Conservation (phyloP, 2,797 vertebrate species). For the Manis crassicaudata region DNA sequence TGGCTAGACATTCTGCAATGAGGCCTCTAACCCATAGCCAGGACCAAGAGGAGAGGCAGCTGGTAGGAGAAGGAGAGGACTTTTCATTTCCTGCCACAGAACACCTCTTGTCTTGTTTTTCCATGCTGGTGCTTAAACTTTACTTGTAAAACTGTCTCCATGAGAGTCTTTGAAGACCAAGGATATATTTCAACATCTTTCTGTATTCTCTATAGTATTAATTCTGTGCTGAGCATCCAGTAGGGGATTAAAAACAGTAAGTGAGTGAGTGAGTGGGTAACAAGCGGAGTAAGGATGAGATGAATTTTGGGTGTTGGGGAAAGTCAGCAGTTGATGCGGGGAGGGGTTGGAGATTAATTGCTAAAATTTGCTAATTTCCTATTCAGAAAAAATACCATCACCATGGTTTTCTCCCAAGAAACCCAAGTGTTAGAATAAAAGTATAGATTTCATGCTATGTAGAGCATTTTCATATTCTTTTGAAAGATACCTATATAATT, state of each 20-base stretch:
- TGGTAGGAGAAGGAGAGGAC: background rate
- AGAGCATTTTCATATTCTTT: background rate
- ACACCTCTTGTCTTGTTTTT: background rate
- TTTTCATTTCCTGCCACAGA: background rate
- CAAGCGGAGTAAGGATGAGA: background rate
- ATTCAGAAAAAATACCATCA: background rate
- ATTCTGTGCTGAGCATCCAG: background rate
- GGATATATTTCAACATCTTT: background rate
- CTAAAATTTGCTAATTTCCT: background rate
- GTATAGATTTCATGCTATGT: background rate
- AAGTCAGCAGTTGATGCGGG: too few species aligned
- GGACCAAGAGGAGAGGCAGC: background rate
- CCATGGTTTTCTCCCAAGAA: background rate
- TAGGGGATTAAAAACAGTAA: background rate
- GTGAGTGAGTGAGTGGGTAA: background rate
- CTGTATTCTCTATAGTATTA: background rate
- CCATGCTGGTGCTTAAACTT: background rate
- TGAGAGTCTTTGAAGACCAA: background rate
- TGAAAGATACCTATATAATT: background rate
- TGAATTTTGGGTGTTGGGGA: background rate
- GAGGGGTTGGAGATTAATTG: background rate
- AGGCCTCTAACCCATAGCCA: background rate
- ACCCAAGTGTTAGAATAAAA: background rate
- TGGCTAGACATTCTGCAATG: background rate
- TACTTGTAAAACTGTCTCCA: background rate